A percentile compares a stretch with the other conserved stretches of the same genome.
These are phyloP conservation scores for Drosophila varians DNA, from an alignment of 1,140 invertebrate genomes.

Conservation along the genomic window DNA sequence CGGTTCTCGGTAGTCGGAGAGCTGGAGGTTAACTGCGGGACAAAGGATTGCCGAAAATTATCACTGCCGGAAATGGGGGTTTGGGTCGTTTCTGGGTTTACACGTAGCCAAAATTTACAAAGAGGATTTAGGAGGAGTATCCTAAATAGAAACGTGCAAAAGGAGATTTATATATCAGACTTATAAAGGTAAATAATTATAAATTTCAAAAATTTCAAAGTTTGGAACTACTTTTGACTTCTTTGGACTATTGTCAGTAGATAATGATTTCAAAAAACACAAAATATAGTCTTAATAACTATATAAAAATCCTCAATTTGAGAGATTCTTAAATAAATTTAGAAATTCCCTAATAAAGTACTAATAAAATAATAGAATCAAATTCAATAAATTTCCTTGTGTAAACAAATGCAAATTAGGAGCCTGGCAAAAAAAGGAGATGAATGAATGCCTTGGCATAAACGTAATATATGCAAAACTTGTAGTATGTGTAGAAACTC, in stretches of 20 bases:
- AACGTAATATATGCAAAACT: slow-evolving; percentile 29
- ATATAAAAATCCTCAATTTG: too few relatives aligned
- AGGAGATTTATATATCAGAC: too few relatives aligned
- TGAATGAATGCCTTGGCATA: slow-evolving; percentile 24
- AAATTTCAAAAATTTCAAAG: too few relatives aligned
- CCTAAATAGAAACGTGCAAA: not conserved
- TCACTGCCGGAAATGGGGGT: slow-evolving; percentile 5
- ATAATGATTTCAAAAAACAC: too few relatives aligned
- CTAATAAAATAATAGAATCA: too few relatives aligned
- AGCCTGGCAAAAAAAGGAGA: not conserved
- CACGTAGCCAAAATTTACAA: not conserved
- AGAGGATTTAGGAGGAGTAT: not conserved
- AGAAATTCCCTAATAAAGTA: too few relatives aligned
- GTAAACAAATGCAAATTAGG: not conserved
- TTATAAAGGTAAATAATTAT: too few relatives aligned
- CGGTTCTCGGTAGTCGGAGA: slow-evolving; percentile 11
- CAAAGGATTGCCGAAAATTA: slow-evolving; percentile 75
- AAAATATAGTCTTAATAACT: too few relatives aligned
- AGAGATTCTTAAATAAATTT: too few relatives aligned
- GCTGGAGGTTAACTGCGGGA: slow-evolving; percentile 49
- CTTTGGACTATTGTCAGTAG: too few relatives aligned
- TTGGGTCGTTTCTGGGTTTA: slow-evolving; percentile 8
- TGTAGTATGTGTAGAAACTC: slow-evolving; percentile 37
- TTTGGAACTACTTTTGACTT: too few relatives aligned
- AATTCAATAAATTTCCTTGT: not conserved